Conservation (phyloP, 2,888 invertebrate species). For the Pristionchus exspectatus region DNA sequence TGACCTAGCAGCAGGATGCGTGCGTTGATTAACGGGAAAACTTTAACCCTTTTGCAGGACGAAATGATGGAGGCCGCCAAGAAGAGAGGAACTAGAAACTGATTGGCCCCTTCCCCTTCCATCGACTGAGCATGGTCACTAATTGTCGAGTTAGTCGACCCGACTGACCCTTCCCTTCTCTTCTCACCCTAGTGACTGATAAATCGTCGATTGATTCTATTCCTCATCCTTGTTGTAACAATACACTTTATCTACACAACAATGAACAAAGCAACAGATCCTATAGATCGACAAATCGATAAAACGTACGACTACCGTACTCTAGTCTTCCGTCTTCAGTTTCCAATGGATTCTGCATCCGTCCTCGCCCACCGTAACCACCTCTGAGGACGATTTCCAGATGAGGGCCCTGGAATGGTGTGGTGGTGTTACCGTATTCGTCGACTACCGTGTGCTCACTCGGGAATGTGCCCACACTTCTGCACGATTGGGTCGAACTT, state of each 20-base stretch:
- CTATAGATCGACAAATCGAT: not conserved
- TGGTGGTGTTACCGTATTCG: not conserved
- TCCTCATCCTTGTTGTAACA: not conserved
- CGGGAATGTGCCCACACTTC: constrained; percentile 31
- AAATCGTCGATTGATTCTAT: constrained; percentile 33
- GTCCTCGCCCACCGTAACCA: constrained; percentile 50
- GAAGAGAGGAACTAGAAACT: constrained; percentile 44
- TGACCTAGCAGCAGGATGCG: no score
- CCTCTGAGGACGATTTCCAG: not conserved
- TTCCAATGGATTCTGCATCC: constrained; percentile 48
- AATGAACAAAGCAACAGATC: constrained; percentile 4
- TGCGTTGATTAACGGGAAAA: no score
- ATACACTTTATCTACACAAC: constrained; percentile 12
- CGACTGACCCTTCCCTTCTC: not conserved
- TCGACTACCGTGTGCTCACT: constrained; percentile 35
- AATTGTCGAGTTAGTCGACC: constrained; percentile 23
- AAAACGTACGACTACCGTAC: not conserved
- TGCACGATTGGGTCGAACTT: constrained; percentile 45
- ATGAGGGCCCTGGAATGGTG: not conserved
- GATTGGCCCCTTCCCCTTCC: not conserved
- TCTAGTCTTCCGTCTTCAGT: constrained; percentile 7
- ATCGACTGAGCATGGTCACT: not conserved
- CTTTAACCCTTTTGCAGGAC: constrained; percentile 2
- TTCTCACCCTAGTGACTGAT: not conserved
- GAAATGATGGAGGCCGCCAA: constrained; percentile 53